Percentiles rank a stretch among this genome's conserved stretches.
Evolutionary conservation across 2,888 invertebrate species (phyloP).

Genomic region (Monopis laevigella): DNA sequence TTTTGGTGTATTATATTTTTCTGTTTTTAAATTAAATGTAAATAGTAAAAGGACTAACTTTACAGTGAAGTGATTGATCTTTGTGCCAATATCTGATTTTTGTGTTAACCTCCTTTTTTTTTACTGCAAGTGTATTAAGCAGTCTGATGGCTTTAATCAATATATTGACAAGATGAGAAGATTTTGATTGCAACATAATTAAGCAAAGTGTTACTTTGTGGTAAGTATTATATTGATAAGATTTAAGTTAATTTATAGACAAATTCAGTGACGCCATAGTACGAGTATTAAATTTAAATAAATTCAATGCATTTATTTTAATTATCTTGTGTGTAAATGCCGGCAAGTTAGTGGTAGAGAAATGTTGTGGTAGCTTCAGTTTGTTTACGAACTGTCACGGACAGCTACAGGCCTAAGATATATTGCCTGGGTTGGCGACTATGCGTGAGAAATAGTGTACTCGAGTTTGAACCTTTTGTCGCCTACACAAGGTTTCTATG

Average conservation of each 20-base stretch:
- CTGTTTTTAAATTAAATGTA: no score
- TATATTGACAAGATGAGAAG: conserved; percentile 64
- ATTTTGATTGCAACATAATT: conserved; percentile 43
- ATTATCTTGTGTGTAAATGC: neutral
- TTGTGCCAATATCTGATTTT: neutral
- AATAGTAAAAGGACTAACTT: no score
- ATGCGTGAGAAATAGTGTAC: conserved; percentile 48
- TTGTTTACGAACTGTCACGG: conserved; percentile 70
- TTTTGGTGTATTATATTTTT: no score
- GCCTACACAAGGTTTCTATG: conserved; percentile 22
- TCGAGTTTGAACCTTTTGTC: conserved; percentile 28
- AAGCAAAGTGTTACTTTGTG: conserved; percentile 44
- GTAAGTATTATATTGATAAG: conserved; percentile 32
- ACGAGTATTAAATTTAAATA: neutral
- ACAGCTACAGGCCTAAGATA: conserved; percentile 67
- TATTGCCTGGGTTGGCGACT: conserved; percentile 68
- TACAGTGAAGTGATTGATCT: no score
- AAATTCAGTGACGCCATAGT: conserved; percentile 4
- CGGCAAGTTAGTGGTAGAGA: conserved; percentile 3
- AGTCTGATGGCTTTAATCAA: conserved; percentile 47
- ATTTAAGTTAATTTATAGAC: conserved; percentile 15
- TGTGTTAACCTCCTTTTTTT: conserved; percentile 59
- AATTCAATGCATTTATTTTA: neutral
- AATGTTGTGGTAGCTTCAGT: conserved; percentile 65
- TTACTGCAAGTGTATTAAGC: conserved; percentile 38